These are phyloP conservation scores for Scaeva pyrastri DNA, from an alignment of 2,888 invertebrate species.

Conservation along the genomic window DNA sequence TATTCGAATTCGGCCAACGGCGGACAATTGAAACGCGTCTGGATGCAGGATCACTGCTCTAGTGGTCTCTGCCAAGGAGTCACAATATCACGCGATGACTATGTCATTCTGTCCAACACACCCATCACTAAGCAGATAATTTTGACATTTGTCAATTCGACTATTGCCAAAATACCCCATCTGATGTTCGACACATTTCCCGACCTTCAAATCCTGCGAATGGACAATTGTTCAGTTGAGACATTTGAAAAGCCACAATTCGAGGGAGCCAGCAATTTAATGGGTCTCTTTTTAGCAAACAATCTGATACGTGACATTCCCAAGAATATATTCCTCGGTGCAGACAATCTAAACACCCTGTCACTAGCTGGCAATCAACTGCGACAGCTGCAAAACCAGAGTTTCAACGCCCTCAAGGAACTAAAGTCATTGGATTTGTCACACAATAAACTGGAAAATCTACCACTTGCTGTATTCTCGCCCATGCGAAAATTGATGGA, in stretches of 20 bases:
- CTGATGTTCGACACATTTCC: constrained; percentile 83
- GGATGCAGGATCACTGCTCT: constrained; percentile 82
- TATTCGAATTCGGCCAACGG: constrained; percentile 19
- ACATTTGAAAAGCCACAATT: constrained; percentile 82
- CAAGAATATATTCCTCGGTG: constrained; percentile 82
- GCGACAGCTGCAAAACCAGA: constrained; percentile 79
- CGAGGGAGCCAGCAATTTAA: constrained; percentile 82
- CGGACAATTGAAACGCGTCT: constrained; percentile 81
- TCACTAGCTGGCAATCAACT: constrained; percentile 79
- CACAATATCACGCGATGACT: constrained; percentile 81
- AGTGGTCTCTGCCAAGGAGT: constrained; percentile 80
- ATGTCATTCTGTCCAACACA: constrained; percentile 81
- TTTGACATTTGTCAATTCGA: constrained; percentile 81
- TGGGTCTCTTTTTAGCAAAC: constrained; percentile 80
- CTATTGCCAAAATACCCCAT: constrained; percentile 82
- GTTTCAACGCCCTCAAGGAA: constrained; percentile 81
- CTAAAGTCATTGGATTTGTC: constrained; percentile 80
- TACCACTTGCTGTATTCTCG: constrained; percentile 79
- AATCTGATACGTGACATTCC: constrained; percentile 81
- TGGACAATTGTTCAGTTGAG: constrained; percentile 82
- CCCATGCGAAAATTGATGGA: constrained; percentile 80
- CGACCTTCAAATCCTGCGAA: constrained; percentile 81
- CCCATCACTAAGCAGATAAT: constrained; percentile 80
- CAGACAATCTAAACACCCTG: constrained; percentile 81
- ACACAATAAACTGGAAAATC: constrained; percentile 79